These are phyloP conservation scores for Pelagia noctiluca DNA, from an alignment of 30 jellyfish, hydroid and myxozoan species.

Conservation along the genomic window DNA sequence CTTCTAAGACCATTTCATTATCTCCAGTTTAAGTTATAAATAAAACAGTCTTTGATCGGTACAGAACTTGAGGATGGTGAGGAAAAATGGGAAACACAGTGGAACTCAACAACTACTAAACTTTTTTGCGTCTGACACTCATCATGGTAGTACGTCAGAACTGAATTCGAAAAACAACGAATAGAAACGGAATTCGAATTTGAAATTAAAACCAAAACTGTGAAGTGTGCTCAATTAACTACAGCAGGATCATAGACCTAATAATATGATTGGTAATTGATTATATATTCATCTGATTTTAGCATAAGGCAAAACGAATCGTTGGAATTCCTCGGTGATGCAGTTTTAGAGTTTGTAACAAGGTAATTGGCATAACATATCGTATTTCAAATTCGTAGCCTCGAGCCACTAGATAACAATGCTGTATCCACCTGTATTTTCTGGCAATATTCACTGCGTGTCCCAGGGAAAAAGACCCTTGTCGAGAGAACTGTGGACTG, in stretches of 20 bases:
- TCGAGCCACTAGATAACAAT: neutral
- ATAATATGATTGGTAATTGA: constrained; percentile 5
- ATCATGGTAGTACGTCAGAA: neutral
- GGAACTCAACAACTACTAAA: too few species aligned
- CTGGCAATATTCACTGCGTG: neutral
- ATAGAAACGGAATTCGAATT: neutral
- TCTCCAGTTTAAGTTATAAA: too few species aligned
- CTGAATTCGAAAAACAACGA: neutral
- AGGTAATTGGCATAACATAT: constrained; percentile 46
- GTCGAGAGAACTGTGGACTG: neutral
- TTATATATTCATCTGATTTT: neutral
- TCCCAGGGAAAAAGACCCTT: neutral
- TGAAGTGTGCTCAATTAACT: neutral
- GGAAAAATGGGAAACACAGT: too few species aligned
- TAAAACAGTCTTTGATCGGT: too few species aligned
- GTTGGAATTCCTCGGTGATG: constrained; percentile 96
- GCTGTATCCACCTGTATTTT: neutral
- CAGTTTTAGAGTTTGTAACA: constrained; percentile 80
- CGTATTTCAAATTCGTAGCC: neutral
- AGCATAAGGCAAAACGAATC: constrained; percentile 83
- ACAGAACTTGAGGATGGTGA: too few species aligned
- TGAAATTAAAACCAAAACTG: neutral
- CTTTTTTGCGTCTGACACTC: neutral
- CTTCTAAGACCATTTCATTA: too few species aligned
- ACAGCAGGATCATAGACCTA: constrained; percentile 7